phyloP scores from a whole-genome alignment of 2,888 invertebrate genomes.

The Boloria selene region DNA sequence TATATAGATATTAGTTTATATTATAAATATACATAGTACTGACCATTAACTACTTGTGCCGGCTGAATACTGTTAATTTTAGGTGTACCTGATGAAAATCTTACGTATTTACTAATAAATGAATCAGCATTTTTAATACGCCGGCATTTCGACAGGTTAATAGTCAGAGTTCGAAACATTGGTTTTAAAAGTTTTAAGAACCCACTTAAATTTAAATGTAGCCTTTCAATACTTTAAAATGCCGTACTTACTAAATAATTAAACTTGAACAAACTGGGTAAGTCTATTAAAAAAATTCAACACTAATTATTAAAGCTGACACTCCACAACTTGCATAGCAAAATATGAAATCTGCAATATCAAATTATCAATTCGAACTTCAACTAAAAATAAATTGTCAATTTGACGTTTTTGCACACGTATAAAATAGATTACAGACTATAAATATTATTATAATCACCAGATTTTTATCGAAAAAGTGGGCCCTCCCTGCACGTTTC shows the following conservation, averaged over 20 bases:
- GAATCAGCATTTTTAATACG: constrained; percentile 69
- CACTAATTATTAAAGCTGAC: constrained; percentile 2
- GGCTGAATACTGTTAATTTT: constrained; percentile 50
- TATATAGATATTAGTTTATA: not conserved
- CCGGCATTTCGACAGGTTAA: constrained; percentile 75
- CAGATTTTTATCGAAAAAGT: too few relatives aligned
- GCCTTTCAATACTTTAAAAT: constrained; percentile 21
- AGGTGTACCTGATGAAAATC: constrained; percentile 52
- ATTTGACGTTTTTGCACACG: not conserved
- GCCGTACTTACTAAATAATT: constrained; percentile 48
- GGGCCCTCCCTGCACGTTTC: too few relatives aligned
- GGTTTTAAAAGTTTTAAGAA: constrained; percentile 40
- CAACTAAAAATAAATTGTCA: constrained; percentile 9
- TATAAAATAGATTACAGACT: not conserved
- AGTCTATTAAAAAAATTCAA: constrained; percentile 5
- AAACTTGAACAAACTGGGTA: constrained; percentile 10
- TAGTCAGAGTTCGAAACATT: constrained; percentile 74
- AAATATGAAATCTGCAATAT: too few relatives aligned
- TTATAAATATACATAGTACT: constrained; percentile 50
- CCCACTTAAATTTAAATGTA: constrained; percentile 25
- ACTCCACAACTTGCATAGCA: constrained; percentile 11
- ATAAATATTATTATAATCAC: too few relatives aligned
- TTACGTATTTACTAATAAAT: constrained; percentile 62
- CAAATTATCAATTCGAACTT: constrained; percentile 1
- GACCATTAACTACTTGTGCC: constrained; percentile 66